These are phyloP conservation scores for Drosophila asahinai DNA, from an alignment of 1,140 invertebrate genomes.

Conservation along the genomic window DNA sequence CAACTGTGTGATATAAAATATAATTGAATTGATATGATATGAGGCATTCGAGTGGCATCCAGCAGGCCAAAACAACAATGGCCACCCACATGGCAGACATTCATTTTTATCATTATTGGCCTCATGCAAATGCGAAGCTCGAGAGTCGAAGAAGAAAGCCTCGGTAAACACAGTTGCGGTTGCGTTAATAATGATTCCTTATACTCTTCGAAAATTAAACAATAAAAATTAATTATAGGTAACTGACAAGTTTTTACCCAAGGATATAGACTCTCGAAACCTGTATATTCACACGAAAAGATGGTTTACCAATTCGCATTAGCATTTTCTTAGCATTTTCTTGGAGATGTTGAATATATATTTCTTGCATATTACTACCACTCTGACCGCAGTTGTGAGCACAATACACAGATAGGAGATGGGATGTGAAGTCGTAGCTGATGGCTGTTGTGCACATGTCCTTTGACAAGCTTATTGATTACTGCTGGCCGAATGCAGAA, in stretches of 20 bases:
- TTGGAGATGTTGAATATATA: neutral
- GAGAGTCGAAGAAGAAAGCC: conserved; percentile 8
- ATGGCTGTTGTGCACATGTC: conserved; percentile 15
- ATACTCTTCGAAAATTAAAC: neutral
- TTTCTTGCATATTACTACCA: neutral
- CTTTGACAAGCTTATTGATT: conserved; percentile 52
- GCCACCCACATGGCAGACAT: conserved; percentile 44
- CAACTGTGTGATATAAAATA: conserved; percentile 53
- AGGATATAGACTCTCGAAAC: too few species aligned
- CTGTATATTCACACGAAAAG: too few species aligned
- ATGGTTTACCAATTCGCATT: too few species aligned
- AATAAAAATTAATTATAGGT: neutral
- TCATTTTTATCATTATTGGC: conserved; percentile 60
- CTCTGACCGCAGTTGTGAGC: neutral
- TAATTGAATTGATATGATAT: conserved; percentile 54
- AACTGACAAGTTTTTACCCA: neutral
- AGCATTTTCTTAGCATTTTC: too few species aligned
- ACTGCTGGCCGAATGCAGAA: conserved; percentile 44
- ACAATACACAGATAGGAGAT: neutral
- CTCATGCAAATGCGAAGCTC: conserved; percentile 43
- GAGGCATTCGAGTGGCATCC: conserved; percentile 27
- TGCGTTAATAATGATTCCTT: neutral
- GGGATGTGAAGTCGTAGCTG: conserved; percentile 2
- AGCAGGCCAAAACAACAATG: conserved; percentile 31
- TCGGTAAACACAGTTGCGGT: neutral